Evolutionary conservation across 1,140 invertebrate species (phyloP).

Genomic region (Micrasema longulum): DNA sequence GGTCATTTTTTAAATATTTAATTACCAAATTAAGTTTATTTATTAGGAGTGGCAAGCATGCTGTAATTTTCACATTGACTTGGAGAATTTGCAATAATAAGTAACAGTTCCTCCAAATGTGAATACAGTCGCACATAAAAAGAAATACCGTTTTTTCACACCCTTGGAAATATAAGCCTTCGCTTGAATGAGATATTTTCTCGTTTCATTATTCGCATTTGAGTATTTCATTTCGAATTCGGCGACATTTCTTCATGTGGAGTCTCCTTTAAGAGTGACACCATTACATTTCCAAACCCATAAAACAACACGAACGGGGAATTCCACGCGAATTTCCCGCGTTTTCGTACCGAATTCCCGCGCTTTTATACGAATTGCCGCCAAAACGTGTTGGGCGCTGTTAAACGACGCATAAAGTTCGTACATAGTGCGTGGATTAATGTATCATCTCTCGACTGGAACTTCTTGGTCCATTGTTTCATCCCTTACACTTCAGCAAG

Average conservation of each 20-base stretch:
- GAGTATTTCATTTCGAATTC: neutral
- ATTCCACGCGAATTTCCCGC: neutral
- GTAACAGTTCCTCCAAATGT: neutral
- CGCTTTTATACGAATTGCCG: constrained; percentile 22
- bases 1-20: no score
- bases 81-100: neutral
- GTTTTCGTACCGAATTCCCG: neutral
- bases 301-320: constrained; percentile 18
- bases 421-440: constrained; percentile 18
- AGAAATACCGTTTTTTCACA: neutral
- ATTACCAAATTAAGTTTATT: no score
- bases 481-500: neutral
- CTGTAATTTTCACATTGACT: neutral
- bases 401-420: constrained; percentile 26
- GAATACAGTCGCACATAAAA: neutral
- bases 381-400: constrained; percentile 10
- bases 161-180: neutral
- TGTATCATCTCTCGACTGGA: neutral
- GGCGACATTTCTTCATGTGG: constrained; percentile 7
- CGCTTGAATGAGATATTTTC: neutral
- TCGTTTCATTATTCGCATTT: neutral
- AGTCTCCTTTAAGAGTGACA: constrained; percentile 4
- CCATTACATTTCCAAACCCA: constrained; percentile 6
- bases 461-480: constrained; percentile 20
- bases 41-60: no score